Evolutionary conservation across 2,888 invertebrate genomes (phyloP).

Genomic region (Euspilapteryx auroguttella): DNA sequence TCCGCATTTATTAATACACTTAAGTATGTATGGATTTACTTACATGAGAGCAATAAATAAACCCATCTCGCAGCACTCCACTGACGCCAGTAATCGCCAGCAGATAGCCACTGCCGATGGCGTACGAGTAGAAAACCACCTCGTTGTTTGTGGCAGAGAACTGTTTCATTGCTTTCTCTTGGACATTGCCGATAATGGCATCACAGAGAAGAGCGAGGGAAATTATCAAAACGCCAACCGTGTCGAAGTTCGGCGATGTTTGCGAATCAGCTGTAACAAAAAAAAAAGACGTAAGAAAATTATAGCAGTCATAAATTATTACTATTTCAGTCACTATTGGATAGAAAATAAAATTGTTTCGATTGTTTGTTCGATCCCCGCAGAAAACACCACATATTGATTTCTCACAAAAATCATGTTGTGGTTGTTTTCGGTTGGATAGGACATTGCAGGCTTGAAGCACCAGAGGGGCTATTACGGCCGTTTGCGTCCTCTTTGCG

Average conservation of each 20-base stretch:
- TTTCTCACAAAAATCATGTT: too few relatives aligned
- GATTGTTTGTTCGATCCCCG: too few relatives aligned
- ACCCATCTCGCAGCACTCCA: slow-evolving; percentile 75
- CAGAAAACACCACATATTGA: too few relatives aligned
- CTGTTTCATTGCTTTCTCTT: slow-evolving; percentile 92
- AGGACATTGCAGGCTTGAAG: too few relatives aligned
- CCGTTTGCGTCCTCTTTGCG: too few relatives aligned
- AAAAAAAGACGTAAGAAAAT: background rate
- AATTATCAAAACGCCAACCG: slow-evolving; percentile 73
- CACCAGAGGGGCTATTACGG: too few relatives aligned
- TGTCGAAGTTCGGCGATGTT: slow-evolving; percentile 73
- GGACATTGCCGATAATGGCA: slow-evolving; percentile 94
- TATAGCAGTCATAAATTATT: too few relatives aligned
- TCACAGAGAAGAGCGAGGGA: slow-evolving; percentile 89
- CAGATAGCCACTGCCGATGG: slow-evolving; percentile 83
- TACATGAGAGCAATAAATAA: slow-evolving; percentile 77
- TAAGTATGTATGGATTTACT: slow-evolving; percentile 12
- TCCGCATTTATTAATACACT: too few relatives aligned
- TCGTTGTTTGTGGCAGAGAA: slow-evolving; percentile 85
- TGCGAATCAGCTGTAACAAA: slow-evolving; percentile 68
- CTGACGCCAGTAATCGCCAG: slow-evolving; percentile 70
- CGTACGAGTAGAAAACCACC: slow-evolving; percentile 91
- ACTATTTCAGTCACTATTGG: too few relatives aligned
- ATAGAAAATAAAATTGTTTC: too few relatives aligned
- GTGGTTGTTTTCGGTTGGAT: too few relatives aligned